Percentiles rank a stretch among this genome's conserved stretches.
Conservation (phyloP, 2,113 vertebrate genomes). For the Puma concolor region DNA sequence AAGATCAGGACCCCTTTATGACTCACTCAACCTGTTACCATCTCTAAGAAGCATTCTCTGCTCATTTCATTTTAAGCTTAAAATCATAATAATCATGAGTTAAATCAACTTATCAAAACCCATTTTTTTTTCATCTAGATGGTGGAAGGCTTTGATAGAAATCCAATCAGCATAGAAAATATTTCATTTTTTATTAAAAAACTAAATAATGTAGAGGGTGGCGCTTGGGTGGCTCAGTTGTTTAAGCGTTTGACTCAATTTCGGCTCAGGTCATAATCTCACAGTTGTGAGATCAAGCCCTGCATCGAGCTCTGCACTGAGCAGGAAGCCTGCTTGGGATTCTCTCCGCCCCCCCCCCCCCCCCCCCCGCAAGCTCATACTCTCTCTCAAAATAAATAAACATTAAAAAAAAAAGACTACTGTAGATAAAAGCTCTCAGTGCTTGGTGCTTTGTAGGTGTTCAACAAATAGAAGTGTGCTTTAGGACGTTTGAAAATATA, state of each 20-base stretch:
- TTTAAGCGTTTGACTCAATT: no score
- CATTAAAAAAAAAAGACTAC: no score
- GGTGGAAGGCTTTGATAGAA: not conserved
- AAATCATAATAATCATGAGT: not conserved
- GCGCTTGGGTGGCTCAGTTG: no score
- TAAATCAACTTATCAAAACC: not conserved
- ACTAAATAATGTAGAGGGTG: not conserved
- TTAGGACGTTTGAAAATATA: not conserved
- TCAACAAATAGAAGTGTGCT: not conserved
- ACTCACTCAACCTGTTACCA: not conserved
- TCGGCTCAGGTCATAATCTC: no score
- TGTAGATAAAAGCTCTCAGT: not conserved
- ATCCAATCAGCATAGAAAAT: not conserved
- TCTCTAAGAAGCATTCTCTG: not conserved
- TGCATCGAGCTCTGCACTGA: no score
- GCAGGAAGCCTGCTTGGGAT: no score
- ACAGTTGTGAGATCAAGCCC: no score
- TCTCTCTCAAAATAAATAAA: no score
- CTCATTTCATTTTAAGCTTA: not conserved
- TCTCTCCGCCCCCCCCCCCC: no score
- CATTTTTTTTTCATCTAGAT: not conserved
- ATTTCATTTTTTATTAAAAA: constrained; percentile 33
- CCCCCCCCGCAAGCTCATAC: no score
- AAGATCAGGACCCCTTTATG: not conserved
- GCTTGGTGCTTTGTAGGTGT: not conserved